Evolutionary conservation across 2,888 invertebrate species (phyloP).

Genomic region (Trachelus stipa): DNA sequence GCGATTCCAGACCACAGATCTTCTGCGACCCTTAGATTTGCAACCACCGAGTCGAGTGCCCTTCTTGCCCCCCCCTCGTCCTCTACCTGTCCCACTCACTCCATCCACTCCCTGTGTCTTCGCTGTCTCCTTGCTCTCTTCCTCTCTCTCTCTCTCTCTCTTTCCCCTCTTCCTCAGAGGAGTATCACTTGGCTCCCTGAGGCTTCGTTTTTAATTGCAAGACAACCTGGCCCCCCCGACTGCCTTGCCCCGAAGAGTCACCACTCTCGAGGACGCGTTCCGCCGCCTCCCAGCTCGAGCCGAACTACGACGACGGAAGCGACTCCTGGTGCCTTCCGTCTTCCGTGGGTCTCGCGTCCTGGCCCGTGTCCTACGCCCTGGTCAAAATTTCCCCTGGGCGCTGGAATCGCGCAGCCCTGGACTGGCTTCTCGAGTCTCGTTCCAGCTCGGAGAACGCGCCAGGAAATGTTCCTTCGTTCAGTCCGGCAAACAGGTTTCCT

Average conservation of each 20-base stretch:
- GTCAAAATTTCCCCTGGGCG: no score
- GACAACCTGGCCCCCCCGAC: slow-evolving; percentile 12
- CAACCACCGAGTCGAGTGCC: neutral
- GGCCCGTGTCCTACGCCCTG: no score
- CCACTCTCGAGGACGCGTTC: no score
- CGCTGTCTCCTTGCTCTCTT: neutral
- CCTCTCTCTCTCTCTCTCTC: neutral
- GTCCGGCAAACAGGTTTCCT: slow-evolving; percentile 21
- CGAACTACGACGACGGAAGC: neutral
- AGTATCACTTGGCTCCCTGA: slow-evolving; percentile 9
- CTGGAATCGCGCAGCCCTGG: slow-evolving; percentile 18
- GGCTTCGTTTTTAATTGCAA: slow-evolving; percentile 30
- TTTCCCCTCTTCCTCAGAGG: neutral
- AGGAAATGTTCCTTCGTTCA: no score
- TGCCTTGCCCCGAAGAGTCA: neutral
- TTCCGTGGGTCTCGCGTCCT: no score
- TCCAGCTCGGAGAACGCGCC: slow-evolving; percentile 14
- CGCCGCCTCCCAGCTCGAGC: neutral
- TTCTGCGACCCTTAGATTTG: neutral
- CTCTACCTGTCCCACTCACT: no score
- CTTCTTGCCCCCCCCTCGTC: no score
- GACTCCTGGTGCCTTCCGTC: neutral
- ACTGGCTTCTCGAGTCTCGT: slow-evolving; percentile 25
- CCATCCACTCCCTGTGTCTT: neutral
- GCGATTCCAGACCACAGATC: neutral